Evolutionary conservation across 2,113 vertebrate genomes (phyloP).

Genomic region (Murina feae): DNA sequence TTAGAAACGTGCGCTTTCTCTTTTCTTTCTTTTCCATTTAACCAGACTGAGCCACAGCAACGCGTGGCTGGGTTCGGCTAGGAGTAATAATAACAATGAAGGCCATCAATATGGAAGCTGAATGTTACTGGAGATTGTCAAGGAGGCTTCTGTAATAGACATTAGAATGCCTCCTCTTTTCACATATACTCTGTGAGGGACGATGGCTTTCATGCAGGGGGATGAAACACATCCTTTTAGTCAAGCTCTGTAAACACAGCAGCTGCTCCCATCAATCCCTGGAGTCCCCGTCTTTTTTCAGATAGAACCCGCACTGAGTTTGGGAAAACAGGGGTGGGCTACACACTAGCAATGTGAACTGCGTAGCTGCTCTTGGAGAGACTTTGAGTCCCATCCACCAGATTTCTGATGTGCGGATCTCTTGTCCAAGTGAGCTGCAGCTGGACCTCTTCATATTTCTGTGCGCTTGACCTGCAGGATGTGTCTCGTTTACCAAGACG

Average conservation of each 20-base stretch:
- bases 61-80: no score
- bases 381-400: background rate
- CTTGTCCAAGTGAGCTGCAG: background rate
- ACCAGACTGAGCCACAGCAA: no score
- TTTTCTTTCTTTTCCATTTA: no score
- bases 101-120: background rate
- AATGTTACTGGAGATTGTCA: background rate
- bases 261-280: conserved; percentile 31
- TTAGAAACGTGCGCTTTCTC: no score
- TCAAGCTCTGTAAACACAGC: conserved; percentile 22
- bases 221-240: background rate
- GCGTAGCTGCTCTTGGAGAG: accelerated
- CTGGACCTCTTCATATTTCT: background rate
- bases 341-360: background rate
- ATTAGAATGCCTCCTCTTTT: background rate
- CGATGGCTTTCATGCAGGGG: background rate
- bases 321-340: background rate
- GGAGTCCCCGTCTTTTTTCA: background rate
- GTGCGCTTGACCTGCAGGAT: background rate
- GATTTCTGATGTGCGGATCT: background rate
- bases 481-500: background rate
- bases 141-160: background rate
- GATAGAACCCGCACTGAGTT: background rate
- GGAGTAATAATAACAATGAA: background rate
- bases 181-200: background rate